Conservation (phyloP, 2,797 vertebrate genomes). For the Hafferia zeledoni region DNA sequence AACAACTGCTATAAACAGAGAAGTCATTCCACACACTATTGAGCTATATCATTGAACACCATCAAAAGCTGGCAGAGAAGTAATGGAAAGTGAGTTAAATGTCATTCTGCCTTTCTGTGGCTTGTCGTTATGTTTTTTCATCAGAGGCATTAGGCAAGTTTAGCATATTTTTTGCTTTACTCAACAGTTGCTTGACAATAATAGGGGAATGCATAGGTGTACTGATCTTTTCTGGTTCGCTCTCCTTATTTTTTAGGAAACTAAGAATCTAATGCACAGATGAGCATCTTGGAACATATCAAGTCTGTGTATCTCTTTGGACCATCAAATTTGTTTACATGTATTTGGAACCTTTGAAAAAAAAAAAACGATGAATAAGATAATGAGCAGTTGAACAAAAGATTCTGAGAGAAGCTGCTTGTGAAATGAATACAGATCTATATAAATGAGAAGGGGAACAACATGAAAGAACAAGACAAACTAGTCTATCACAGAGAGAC, state of each 20-base stretch:
- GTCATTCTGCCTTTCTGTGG: conserved; percentile 8
- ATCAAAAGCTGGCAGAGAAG: conserved; percentile 24
- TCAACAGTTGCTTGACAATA: not conserved
- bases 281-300: not conserved
- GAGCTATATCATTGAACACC: not conserved
- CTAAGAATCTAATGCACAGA: not conserved
- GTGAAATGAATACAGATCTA: conserved; percentile 22
- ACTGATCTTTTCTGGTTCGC: not conserved
- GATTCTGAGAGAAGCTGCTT: not conserved
- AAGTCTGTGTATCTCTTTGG: not conserved
- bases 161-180: not conserved
- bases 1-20: not conserved
- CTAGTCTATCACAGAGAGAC: not conserved
- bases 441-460: not conserved
- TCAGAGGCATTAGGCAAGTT: not conserved
- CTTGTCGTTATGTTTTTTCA: not conserved
- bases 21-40: not conserved
- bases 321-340: not conserved
- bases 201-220: not conserved
- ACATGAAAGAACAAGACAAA: not conserved
- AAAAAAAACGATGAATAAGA: not conserved
- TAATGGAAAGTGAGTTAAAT: conserved; percentile 23
- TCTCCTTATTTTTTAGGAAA: not conserved
- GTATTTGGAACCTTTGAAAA: not conserved
- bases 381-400: not conserved